Conservation (phyloP, 2,888 invertebrate genomes). For the Melolontha melolontha region DNA sequence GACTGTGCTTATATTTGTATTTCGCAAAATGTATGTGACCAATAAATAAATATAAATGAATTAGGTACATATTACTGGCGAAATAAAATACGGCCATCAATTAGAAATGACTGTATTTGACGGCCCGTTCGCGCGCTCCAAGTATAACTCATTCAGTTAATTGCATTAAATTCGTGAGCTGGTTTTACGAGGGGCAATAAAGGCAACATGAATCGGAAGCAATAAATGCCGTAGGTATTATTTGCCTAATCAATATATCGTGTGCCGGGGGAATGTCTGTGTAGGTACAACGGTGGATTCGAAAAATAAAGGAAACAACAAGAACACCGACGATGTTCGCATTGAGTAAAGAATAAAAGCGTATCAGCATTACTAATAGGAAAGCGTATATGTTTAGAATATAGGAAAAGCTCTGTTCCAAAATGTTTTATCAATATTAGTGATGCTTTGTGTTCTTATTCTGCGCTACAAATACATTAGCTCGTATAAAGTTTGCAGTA, state of each 20-base stretch:
- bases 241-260: slow-evolving; percentile 33
- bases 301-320: no score
- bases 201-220: slow-evolving; percentile 50
- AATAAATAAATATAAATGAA: slow-evolving; percentile 21
- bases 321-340: no score
- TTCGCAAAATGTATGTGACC: neutral
- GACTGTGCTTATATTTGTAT: no score
- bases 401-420: no score
- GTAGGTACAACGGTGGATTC: no score
- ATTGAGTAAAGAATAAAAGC: no score
- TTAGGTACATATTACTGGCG: slow-evolving; percentile 9
- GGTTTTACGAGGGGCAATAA: slow-evolving; percentile 47
- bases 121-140: slow-evolving; percentile 19
- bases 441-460: no score
- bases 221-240: slow-evolving; percentile 45
- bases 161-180: slow-evolving; percentile 45
- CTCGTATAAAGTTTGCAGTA: no score
- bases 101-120: slow-evolving; percentile 36
- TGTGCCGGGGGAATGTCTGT: neutral
- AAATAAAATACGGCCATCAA: slow-evolving; percentile 29
- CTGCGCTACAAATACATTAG: no score
- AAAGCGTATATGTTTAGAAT: no score
- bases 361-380: no score
- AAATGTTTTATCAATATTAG: no score
- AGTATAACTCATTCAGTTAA: slow-evolving; percentile 43